These are phyloP conservation scores for Pogonocherus hispidulus DNA, from an alignment of 2,888 invertebrate species.

Conservation along the genomic window DNA sequence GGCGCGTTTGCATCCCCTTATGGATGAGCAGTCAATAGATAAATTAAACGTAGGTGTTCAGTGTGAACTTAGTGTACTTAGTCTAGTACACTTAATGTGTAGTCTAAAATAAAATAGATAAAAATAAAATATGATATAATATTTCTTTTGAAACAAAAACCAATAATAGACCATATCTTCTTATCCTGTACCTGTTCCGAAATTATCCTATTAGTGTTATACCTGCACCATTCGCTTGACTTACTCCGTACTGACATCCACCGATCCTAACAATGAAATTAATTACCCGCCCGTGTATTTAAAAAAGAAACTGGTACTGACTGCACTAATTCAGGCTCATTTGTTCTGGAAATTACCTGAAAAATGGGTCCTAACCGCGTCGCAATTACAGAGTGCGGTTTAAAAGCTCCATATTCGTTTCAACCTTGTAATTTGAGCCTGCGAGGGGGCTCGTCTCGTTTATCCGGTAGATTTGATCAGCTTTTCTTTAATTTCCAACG, in stretches of 20 bases:
- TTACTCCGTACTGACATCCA: not conserved
- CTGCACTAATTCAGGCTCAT: slow-evolving; percentile 47
- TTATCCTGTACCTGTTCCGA: not conserved
- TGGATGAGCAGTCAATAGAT: no score
- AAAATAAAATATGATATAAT: no score
- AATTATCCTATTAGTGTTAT: not conserved
- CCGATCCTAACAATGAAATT: not conserved
- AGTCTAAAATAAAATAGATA: no score
- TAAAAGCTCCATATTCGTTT: slow-evolving; percentile 57
- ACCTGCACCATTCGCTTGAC: not conserved
- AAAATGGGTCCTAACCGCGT: slow-evolving; percentile 53
- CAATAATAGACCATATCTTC: no score
- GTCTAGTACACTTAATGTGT: no score
- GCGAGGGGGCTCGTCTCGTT: slow-evolving; percentile 56
- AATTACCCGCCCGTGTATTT: not conserved
- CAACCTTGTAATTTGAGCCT: slow-evolving; percentile 59
- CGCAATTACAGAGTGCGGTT: slow-evolving; percentile 59
- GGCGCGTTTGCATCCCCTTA: no score
- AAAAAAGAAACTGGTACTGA: slow-evolving; percentile 9
- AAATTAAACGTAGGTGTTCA: no score
- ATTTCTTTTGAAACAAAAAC: no score
- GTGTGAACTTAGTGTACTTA: no score
- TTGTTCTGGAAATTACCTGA: slow-evolving; percentile 52
- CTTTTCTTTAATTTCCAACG: slow-evolving; percentile 67
- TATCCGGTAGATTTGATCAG: slow-evolving; percentile 68